These are phyloP conservation scores for Nerophis ophidion DNA, from an alignment of 2,113 vertebrate species.

Conservation along the genomic window DNA sequence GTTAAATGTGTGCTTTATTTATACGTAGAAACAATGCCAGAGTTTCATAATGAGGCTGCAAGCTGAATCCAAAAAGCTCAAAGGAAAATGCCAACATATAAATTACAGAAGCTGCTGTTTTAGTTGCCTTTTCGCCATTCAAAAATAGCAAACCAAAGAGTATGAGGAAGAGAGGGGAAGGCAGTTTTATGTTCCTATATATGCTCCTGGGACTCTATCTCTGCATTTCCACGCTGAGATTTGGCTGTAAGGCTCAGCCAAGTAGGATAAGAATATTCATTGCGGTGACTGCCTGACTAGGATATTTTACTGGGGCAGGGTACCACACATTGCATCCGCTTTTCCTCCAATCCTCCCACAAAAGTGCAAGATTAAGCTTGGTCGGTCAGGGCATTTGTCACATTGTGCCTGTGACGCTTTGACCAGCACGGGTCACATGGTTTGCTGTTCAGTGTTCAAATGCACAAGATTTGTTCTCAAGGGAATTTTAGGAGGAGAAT, in stretches of 20 bases:
- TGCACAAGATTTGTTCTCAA: not conserved
- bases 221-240: slow-evolving; percentile 40
- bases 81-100: slow-evolving; percentile 8
- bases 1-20: not conserved
- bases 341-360: not conserved
- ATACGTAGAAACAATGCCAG: not conserved
- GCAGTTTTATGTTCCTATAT: slow-evolving; percentile 30
- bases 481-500: not conserved
- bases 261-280: slow-evolving; percentile 34
- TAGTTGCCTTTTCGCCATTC: slow-evolving; percentile 9
- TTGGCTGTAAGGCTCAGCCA: slow-evolving; percentile 31
- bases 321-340: slow-evolving; percentile 24
- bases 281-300: slow-evolving; percentile 15
- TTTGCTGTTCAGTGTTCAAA: not conserved
- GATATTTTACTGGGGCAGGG: slow-evolving; percentile 24
- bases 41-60: slow-evolving; percentile 1
- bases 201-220: slow-evolving; percentile 41
- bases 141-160: slow-evolving; percentile 38
- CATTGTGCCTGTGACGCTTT: not conserved
- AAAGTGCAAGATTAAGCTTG: slow-evolving; percentile 7
- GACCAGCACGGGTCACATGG: not conserved
- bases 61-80: slow-evolving; percentile 3
- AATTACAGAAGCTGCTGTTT: slow-evolving; percentile 15
- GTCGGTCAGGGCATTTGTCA: not conserved
- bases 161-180: slow-evolving; percentile 15